Percentiles rank a stretch among this genome's conserved stretches.
Conservation (phyloP, 2,113 vertebrate genomes). For the Ciconia stormi region DNA sequence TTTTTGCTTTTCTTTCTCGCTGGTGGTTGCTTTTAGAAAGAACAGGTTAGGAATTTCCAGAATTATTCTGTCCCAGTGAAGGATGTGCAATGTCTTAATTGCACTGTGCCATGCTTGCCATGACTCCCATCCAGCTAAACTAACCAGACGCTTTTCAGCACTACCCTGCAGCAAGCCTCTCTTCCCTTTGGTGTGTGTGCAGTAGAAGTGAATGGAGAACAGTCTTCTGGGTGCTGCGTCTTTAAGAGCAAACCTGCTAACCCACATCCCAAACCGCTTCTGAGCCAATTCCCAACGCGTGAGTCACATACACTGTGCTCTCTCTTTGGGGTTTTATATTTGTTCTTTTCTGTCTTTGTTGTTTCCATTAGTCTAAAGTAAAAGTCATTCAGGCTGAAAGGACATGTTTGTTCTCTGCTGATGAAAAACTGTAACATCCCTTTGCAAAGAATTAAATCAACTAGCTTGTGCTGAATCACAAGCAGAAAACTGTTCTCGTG, state of each 20-base stretch:
- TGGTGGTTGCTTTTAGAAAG: background rate
- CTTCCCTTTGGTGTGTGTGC: background rate
- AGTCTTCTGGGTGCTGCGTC: background rate
- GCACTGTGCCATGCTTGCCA: background rate
- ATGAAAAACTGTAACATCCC: background rate
- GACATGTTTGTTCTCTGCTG: background rate
- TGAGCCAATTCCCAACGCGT: fast-evolving
- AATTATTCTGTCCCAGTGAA: background rate
- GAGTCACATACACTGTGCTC: background rate
- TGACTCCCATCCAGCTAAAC: background rate
- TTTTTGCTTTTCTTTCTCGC: background rate
- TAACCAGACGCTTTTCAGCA: background rate
- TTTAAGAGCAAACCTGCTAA: background rate
- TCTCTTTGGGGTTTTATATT: background rate
- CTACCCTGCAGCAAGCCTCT: background rate
- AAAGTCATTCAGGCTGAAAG: constrained; percentile 32
- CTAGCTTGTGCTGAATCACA: background rate
- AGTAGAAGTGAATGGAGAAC: background rate
- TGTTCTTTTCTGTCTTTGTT: background rate
- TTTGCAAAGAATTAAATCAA: background rate
- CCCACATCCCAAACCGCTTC: background rate
- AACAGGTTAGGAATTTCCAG: background rate
- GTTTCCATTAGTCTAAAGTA: constrained; percentile 10
- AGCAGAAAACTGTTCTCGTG: background rate
- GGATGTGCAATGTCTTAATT: background rate